Evolutionary conservation across 2,888 invertebrate species (phyloP).

Genomic region (Agrochola lota): DNA sequence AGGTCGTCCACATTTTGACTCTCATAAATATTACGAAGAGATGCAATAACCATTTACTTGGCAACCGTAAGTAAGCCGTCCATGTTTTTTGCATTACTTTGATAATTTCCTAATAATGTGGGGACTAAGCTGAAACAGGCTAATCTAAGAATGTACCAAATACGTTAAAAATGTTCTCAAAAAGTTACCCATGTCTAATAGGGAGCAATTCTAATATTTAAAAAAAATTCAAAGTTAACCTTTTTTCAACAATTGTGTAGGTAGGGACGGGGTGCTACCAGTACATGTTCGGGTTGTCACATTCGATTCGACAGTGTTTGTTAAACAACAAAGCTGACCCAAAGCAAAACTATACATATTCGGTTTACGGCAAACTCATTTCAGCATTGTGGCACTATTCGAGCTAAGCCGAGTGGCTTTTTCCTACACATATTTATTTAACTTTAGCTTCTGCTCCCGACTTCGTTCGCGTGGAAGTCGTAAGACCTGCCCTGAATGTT

Average conservation of each 20-base stretch:
- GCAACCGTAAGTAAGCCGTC: not conserved
- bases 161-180: not conserved
- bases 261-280: not conserved
- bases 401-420: not conserved
- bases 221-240: not conserved
- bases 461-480: too few species aligned
- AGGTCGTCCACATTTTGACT: constrained; percentile 56
- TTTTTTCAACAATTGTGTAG: not conserved
- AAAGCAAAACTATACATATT: not conserved
- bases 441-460: too few species aligned
- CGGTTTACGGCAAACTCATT: not conserved
- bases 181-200: not conserved
- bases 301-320: not conserved
- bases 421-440: not conserved
- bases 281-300: not conserved
- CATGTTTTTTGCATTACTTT: not conserved
- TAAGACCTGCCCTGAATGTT: too few species aligned
- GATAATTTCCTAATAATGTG: not conserved
- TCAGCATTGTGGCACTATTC: not conserved
- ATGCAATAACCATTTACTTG: constrained; percentile 35
- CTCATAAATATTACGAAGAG: constrained; percentile 36
- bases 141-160: not conserved
- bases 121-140: not conserved
- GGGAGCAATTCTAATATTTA: not conserved
- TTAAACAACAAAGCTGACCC: not conserved